These are phyloP conservation scores for Hoplostethus mediterraneus DNA, from an alignment of 2,797 vertebrate species.

Conservation along the genomic window DNA sequence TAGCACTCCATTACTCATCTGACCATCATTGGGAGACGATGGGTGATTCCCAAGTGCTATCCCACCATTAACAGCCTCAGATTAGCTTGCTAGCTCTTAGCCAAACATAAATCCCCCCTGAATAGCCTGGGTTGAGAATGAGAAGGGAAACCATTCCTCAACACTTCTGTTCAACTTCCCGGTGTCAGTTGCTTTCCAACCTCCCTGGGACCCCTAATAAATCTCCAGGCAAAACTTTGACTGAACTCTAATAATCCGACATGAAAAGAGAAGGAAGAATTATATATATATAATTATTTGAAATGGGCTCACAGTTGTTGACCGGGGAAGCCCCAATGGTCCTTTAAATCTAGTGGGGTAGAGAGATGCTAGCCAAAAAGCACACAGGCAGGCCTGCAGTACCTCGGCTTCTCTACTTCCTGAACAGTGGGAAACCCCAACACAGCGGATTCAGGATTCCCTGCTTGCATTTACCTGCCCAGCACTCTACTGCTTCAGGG, in stretches of 20 bases:
- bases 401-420: slow-evolving; percentile 62
- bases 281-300: slow-evolving; percentile 49
- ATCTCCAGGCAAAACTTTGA: slow-evolving; percentile 53
- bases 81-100: slow-evolving; percentile 66
- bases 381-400: slow-evolving; percentile 24
- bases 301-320: slow-evolving; percentile 43
- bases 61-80: slow-evolving; percentile 60
- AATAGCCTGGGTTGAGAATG: slow-evolving; percentile 43
- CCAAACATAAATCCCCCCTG: slow-evolving; percentile 69
- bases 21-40: slow-evolving; percentile 64
- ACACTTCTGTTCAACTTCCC: slow-evolving; percentile 45
- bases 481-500: slow-evolving; percentile 62
- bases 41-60: slow-evolving; percentile 67
- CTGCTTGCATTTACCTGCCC: slow-evolving; percentile 76
- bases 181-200: slow-evolving; percentile 54
- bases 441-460: slow-evolving; percentile 75
- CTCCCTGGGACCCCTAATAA: slow-evolving; percentile 54
- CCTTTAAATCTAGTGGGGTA: slow-evolving; percentile 17
- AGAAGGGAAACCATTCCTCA: slow-evolving; percentile 59
- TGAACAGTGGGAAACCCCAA: slow-evolving; percentile 76
- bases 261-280: slow-evolving; percentile 53
- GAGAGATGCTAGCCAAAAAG: slow-evolving; percentile 35
- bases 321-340: slow-evolving; percentile 39
- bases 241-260: slow-evolving; percentile 52
- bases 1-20: slow-evolving; percentile 64